These are phyloP conservation scores for Spinus olivaceus DNA, from an alignment of 2,797 vertebrate species.

Conservation along the genomic window DNA sequence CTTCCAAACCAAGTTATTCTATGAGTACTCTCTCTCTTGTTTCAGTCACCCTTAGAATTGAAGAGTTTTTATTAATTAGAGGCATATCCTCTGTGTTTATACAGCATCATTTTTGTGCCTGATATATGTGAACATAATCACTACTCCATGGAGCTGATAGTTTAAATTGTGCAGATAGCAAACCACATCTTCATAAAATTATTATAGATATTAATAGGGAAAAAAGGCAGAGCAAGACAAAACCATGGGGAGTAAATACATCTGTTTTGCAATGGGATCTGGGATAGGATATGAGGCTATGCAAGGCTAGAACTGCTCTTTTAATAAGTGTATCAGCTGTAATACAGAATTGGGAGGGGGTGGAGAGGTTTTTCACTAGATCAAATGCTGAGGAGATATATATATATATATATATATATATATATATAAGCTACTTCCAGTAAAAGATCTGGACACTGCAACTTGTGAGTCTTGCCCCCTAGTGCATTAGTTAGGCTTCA, in stretches of 20 bases:
- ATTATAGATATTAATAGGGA: background rate
- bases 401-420: background rate
- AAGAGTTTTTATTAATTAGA: background rate
- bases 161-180: constrained; percentile 10
- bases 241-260: background rate
- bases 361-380: background rate
- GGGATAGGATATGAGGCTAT: background rate
- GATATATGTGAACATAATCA: background rate
- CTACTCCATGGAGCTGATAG: background rate
- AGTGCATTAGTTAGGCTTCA: background rate
- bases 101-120: background rate
- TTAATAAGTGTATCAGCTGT: background rate
- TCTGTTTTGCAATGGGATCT: background rate
- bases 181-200: background rate
- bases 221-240: constrained; percentile 3
- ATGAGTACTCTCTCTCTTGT: background rate
- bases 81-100: background rate
- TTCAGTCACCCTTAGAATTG: background rate
- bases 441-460: background rate
- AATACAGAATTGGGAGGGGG: background rate
- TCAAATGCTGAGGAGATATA: background rate
- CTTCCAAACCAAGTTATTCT: background rate
- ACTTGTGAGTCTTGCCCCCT: background rate
- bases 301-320: background rate
- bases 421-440: background rate